Conservation (phyloP, 2,797 vertebrate species). For the Peromyscus melanophrys region DNA sequence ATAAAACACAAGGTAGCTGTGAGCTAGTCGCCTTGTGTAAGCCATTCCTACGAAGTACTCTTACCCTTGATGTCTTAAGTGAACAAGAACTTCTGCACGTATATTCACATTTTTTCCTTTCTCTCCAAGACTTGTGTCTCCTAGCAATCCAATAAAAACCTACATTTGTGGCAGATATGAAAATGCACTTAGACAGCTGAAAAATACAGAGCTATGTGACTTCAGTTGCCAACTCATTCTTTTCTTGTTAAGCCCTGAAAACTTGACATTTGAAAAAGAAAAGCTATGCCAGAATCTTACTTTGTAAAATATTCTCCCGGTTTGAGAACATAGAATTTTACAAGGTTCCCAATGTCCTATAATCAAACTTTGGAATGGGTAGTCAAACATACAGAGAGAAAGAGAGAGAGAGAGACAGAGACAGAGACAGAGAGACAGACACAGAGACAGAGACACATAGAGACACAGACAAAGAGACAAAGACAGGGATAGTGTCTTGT, state of each 20-base stretch:
- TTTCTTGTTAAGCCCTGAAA: conserved; percentile 78
- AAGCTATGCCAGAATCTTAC: conserved; percentile 51
- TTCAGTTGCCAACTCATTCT: conserved; percentile 58
- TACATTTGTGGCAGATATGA: conserved; percentile 59
- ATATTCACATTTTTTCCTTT: conserved; percentile 22
- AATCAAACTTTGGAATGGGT: conserved; percentile 84
- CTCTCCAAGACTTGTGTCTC: conserved; percentile 1
- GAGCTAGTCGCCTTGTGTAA: conserved; percentile 21
- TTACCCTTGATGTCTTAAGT: conserved; percentile 43
- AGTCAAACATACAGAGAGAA: conserved; percentile 69
- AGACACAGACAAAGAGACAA: not conserved
- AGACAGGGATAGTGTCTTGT: not conserved
- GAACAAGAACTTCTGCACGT: conserved; percentile 40
- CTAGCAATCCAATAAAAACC: conserved; percentile 55
- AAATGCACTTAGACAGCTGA: conserved; percentile 63
- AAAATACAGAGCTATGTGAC: conserved; percentile 61
- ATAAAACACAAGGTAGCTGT: not conserved
- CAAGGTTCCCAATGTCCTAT: conserved; percentile 80
- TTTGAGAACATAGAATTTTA: conserved; percentile 76
- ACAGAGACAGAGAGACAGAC: not conserved
- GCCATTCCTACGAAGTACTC: not conserved
- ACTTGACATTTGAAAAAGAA: conserved; percentile 75
- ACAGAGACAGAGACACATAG: not conserved
- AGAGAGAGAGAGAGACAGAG: not conserved
- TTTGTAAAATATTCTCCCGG: conserved; percentile 68